Evolutionary conservation across 2,797 vertebrate genomes (phyloP).

Genomic region (Calcarius lapponicus): DNA sequence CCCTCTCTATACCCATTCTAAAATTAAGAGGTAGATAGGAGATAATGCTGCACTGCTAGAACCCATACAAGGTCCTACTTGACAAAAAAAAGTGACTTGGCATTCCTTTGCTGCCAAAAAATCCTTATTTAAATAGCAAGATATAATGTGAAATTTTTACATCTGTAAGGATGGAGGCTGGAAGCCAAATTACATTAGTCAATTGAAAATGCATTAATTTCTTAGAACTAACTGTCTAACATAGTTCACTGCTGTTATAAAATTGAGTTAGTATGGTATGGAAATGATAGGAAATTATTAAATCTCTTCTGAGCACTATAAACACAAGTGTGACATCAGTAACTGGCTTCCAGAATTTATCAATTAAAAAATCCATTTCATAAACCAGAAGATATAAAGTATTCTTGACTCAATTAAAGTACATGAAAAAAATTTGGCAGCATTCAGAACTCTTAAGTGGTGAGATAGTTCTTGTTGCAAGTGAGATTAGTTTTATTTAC

Average conservation of each 20-base stretch:
- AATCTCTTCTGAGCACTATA: background rate
- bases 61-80: background rate
- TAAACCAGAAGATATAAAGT: background rate
- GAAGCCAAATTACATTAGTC: background rate
- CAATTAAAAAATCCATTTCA: conserved; percentile 11
- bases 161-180: background rate
- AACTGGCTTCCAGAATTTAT: background rate
- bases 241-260: background rate
- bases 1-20: background rate
- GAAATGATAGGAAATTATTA: background rate
- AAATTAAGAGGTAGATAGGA: background rate
- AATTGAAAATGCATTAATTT: conserved; percentile 22
- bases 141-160: background rate
- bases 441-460: background rate
- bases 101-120: background rate
- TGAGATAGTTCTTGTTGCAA: background rate
- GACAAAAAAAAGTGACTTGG: background rate
- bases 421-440: background rate
- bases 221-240: background rate
- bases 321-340: background rate
- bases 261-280: conserved; percentile 1
- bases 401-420: background rate
- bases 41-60: background rate
- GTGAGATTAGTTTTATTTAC: background rate
- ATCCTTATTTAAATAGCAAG: background rate